phyloP scores from a whole-genome alignment of 2,888 invertebrate genomes.

The Nemurella pictetii region DNA sequence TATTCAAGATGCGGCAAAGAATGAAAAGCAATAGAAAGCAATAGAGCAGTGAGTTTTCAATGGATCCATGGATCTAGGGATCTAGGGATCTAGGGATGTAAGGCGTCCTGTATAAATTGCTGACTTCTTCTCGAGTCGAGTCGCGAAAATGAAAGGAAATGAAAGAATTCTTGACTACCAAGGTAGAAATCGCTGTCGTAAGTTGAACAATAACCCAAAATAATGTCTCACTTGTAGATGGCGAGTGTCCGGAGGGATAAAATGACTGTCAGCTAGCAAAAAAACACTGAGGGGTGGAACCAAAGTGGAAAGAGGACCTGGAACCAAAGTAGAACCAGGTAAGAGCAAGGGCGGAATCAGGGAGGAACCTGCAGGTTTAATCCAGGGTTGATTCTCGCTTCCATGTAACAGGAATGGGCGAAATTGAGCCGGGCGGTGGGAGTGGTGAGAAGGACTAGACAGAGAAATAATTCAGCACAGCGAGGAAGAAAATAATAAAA shows the following conservation, averaged over 20 bases:
- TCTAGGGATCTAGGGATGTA: not conserved
- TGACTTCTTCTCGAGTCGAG: not conserved
- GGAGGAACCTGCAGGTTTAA: too few relatives aligned
- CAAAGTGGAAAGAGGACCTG: too few relatives aligned
- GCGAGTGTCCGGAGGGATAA: not conserved
- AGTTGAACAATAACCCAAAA: constrained; percentile 19
- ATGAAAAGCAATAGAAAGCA: not conserved
- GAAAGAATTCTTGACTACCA: not conserved
- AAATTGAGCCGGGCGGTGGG: too few relatives aligned
- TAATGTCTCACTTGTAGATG: constrained; percentile 17
- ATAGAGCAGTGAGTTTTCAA: not conserved
- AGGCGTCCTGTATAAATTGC: too few relatives aligned
- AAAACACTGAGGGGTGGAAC: not conserved
- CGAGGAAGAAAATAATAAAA: not conserved
- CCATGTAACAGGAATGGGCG: too few relatives aligned
- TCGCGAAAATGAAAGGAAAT: not conserved
- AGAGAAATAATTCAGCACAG: not conserved
- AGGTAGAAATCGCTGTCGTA: constrained; percentile 11
- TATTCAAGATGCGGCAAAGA: not conserved
- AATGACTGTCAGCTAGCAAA: constrained; percentile 8
- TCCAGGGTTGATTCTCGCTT: too few relatives aligned
- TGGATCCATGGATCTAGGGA: not conserved
- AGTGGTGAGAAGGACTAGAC: not conserved
- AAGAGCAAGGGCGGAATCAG: too few relatives aligned
- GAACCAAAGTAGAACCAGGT: too few relatives aligned